phyloP scores from a whole-genome alignment of 2,113 vertebrate species.

The Emydocephalus ijimae region DNA sequence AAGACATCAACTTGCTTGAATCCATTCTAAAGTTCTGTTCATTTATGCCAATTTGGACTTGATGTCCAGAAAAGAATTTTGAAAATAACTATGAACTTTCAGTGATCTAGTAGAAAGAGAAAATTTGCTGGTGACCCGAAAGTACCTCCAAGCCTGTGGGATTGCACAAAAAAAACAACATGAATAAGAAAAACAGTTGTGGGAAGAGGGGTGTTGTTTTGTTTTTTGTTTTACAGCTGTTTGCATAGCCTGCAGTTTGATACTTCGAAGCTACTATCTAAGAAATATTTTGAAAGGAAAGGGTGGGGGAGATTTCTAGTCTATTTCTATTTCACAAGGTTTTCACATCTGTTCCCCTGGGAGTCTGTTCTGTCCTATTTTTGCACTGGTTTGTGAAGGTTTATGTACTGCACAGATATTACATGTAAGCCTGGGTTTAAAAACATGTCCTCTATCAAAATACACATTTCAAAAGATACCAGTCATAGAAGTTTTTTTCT shows the following conservation, averaged over 20 bases:
- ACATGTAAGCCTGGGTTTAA: no score
- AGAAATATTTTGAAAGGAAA: neutral
- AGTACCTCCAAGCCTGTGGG: neutral
- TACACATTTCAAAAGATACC: neutral
- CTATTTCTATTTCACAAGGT: neutral
- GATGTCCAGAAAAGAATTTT: neutral
- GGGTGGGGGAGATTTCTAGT: neutral
- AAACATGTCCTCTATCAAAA: neutral
- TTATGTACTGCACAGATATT: neutral
- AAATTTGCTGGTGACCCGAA: neutral
- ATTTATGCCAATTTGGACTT: neutral
- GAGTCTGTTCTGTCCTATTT: neutral
- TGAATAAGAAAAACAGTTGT: neutral
- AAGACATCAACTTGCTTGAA: no score
- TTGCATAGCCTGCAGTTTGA: neutral
- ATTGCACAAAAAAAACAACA: neutral
- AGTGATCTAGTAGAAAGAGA: neutral
- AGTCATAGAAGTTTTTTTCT: neutral
- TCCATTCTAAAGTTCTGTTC: neutral
- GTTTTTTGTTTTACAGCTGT: neutral
- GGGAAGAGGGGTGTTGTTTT: neutral
- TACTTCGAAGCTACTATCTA: neutral
- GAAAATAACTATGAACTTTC: neutral
- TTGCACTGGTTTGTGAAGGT: neutral
- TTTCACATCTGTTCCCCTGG: neutral